Evolutionary conservation across 2,888 invertebrate genomes (phyloP).

Genomic region (Pegoplata infirma): DNA sequence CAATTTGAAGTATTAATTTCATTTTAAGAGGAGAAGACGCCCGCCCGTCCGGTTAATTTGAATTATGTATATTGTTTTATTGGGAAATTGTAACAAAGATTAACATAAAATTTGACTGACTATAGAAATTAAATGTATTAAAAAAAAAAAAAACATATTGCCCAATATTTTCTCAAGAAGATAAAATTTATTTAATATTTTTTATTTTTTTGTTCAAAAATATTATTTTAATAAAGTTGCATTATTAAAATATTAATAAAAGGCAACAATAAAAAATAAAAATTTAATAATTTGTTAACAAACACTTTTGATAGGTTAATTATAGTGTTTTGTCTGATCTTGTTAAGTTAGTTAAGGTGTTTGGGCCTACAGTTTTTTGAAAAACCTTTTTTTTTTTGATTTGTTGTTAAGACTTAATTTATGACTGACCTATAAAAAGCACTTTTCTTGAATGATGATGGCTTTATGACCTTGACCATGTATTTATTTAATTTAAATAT

Average conservation of each 20-base stretch:
- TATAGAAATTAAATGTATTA: too few relatives aligned
- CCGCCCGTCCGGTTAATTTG: neutral
- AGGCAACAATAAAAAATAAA: neutral
- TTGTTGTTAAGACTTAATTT: neutral
- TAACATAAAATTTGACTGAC: too few relatives aligned
- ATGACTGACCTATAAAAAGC: neutral
- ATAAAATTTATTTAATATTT: neutral
- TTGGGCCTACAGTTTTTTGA: neutral
- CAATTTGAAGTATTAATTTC: neutral
- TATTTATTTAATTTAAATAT: neutral
- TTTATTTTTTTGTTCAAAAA: neutral
- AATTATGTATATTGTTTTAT: neutral
- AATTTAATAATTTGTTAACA: neutral
- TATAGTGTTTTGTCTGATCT: neutral
- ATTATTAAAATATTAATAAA: neutral
- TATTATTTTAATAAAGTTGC: neutral
- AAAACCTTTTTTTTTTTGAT: neutral
- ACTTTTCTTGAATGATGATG: neutral
- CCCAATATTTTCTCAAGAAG: neutral
- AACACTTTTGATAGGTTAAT: neutral
- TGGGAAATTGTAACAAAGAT: neutral
- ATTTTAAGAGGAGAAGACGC: neutral
- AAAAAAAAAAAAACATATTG: too few relatives aligned
- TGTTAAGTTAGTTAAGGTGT: neutral
- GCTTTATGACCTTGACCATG: neutral